Base-by-base conservation (phyloP, 1,140 invertebrate genomes). In the Leptinotarsa texana region DNA sequence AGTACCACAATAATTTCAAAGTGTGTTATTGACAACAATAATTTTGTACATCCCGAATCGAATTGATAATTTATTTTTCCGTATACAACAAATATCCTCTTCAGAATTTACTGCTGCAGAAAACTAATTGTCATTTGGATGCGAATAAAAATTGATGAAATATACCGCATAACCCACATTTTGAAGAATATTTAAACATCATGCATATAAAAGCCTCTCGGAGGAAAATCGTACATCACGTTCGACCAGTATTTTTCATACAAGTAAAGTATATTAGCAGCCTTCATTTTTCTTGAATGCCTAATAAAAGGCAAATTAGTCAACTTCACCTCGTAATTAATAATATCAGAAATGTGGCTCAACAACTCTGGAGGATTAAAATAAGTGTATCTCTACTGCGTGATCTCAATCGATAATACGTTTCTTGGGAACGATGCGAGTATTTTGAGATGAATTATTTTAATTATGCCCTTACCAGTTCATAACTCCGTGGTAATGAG, bases 291-390 rank as follows among this genome's bases (percentile, higher is more conserved):
- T 66, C 22, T 24, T 48, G 17, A 24, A 49, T 21, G 17, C 68
- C 17, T 21, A 51, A 69, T 69, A 69, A 69, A 69, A 69, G n/a
- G 68, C 17, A 48, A 69, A 69, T 69, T 69, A 69, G 68, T 69
- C 48, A 69, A 69, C 33, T 69, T 51, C 42, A n/a, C 68, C 17
- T 49, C 21, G 68, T 51, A 69, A 51, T 69, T 48, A 69, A 69
- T 49, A 69, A 69, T 21, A 49, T 15, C 51, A n/a, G 51, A 57
- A 57, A 57, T 57, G 51, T 57, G 65, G 65, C 65, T 67, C 65
- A 67, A 67, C 65, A 67, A 42, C 65, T 67, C 24, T 42, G 13
- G 18, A 6, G 21, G 65, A 67, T 22, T 24, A 57, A 67, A 67
- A 67, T 67, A 67, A 67, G 65, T 24, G 42, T 24, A 67, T 67